Evolutionary conservation across 2,797 vertebrate genomes (phyloP), one percentile per base, ranked within the genome.

Genomic region (Acanthurus lineatus): DNA sequence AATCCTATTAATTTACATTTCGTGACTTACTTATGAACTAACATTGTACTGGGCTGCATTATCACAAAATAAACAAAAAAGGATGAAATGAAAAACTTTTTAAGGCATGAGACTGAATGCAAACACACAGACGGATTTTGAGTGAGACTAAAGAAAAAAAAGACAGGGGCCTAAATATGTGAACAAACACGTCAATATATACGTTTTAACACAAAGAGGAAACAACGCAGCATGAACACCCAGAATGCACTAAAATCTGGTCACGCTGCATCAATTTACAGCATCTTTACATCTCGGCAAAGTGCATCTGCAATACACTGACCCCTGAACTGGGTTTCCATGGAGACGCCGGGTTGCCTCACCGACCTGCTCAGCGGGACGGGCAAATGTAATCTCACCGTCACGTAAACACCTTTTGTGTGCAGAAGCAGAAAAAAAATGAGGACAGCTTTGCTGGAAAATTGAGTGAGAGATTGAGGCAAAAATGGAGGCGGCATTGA

Each of bases 281-380:
- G 58, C n/a, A 76, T 78, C 77, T 91, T 76, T 59, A 83, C 84
- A 85, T 90, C 71, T 82, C 7, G 7, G 20, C 63, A 65, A 73
- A 84, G 77, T 76, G 60, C 51, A 64, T 83, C 82, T 73, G 69
- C 70, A 79, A 77, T 82, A 74, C 64, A 81, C 85, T 87, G 79
- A 89, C 89, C 91, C 76, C 79, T 91, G 82, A 91, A 87, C 86
- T 25, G 3, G 14, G 87, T 94, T 86, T 86, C 91, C 85, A 91
- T 81, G 87, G 92, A 60, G 70, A 92, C 58, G n/a, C 53, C 25
- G 45, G 62, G 82, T 81, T 85, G 69, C 81, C 82, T 79, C 84
- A 68, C 67, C 69, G 60, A 72, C 81, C 19, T 6, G 5, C 63
- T 69, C 63, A 22, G 82, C 51, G 40, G 84, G 79, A 92, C 86